phyloP scores from a whole-genome alignment of 2,797 vertebrate genomes.

The Yasuhikotakia modesta region DNA sequence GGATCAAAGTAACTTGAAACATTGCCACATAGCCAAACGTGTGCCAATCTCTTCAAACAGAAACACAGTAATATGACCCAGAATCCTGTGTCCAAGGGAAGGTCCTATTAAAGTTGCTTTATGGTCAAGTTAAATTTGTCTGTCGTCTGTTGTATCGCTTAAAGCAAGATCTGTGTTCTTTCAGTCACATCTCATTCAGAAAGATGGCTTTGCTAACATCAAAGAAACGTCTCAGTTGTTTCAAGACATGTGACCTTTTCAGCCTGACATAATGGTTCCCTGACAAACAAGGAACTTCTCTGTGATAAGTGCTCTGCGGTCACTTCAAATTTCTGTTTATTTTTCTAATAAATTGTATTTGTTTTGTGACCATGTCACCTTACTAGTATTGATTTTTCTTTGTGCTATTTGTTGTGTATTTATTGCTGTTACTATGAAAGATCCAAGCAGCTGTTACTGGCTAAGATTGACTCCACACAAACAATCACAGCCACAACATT shows the following conservation, averaged over 20 bases:
- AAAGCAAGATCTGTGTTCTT: slow-evolving; percentile 1
- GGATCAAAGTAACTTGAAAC: not conserved
- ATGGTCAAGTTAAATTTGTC: slow-evolving; percentile 1
- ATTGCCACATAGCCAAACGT: not conserved
- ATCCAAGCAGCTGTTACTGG: no score
- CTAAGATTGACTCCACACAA: no score
- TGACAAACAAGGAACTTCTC: not conserved
- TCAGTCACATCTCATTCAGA: not conserved
- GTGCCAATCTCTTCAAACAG: not conserved
- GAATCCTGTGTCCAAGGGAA: no score
- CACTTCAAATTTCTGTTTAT: no score
- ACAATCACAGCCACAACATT: no score
- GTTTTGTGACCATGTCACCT: no score
- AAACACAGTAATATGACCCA: no score
- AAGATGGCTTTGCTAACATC: not conserved
- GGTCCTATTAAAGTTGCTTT: not conserved
- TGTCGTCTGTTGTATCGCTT: not conserved
- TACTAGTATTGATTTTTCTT: no score
- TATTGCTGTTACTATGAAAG: no score
- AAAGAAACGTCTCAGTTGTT: not conserved
- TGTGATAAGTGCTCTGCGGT: no score
- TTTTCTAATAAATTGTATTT: no score
- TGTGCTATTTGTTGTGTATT: not conserved
- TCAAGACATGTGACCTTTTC: not conserved
- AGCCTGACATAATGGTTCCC: not conserved